Base-by-base conservation (phyloP, 2,888 invertebrate genomes). In the Sisyra nigra region DNA sequence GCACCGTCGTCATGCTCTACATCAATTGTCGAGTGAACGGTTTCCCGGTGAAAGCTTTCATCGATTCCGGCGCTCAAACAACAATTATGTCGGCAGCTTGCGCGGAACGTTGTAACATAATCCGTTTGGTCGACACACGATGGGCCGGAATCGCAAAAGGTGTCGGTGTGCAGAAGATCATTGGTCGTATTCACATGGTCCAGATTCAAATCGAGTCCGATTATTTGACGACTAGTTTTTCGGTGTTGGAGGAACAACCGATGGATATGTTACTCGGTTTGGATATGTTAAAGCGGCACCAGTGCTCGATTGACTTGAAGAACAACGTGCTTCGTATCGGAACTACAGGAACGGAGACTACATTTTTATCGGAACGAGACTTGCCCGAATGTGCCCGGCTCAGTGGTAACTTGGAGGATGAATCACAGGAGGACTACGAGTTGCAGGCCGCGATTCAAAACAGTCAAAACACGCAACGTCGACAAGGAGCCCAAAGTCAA, bases 241-340 rank as follows among this genome's bases (percentile, higher is more conserved):
- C 93, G 24, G 92, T 98, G 32, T 71, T 98, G 38, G 89, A 93
- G 57, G 86, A 96, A 53, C 96, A 97, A 60, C 87, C 92, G 1
- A 94, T 97, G 92, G 97, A 98, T 56, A 93, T 98, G 91, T 66
- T 98, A 45, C 69, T 98, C 10, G 98, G 98, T 0, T 69, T 98
- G 43, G 97, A 98, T 57, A 96, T 97, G 93, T 70, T 98, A 1
- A 92, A 88, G 65, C 69, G 96, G 53, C 96, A 97, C 71, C 94
- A 93, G 73, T 96, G 94, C 62, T 81, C 80, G 52, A 92, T 96
- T 53, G 94, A 97, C 62, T 66, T 98, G 52, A 84, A 85, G 58
- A 72, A 74, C 38, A 94, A 92, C 62, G 74, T 88, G 3, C 68
- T 97, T 29, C 74, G 75, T 48, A 96, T 97, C 54, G 96, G 96